These are phyloP conservation scores for Cloeon dipterum DNA, from an alignment of 2,888 invertebrate species.

Conservation along the genomic window DNA sequence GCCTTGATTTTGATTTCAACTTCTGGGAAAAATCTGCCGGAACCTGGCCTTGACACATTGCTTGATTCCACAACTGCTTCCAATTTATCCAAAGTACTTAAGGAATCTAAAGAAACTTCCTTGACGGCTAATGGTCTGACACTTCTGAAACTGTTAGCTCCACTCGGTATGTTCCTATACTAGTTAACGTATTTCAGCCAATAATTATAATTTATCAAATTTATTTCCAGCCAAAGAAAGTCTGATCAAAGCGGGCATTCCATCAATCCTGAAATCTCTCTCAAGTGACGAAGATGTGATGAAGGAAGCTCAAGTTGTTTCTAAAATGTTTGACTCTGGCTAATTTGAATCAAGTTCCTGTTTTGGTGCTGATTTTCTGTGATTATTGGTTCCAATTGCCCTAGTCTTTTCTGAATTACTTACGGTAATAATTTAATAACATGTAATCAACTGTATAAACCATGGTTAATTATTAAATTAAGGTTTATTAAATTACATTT, in stretches of 20 bases:
- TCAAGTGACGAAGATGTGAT: neutral
- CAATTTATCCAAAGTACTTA: neutral
- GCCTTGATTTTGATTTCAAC: constrained; percentile 38
- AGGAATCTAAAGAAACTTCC: neutral
- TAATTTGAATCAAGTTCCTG: no score
- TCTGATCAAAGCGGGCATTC: neutral
- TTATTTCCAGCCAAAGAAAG: neutral
- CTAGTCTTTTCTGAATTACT: no score
- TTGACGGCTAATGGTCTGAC: neutral
- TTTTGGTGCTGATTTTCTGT: no score
- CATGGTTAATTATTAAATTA: no score
- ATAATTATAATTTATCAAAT: neutral
- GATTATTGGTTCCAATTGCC: no score
- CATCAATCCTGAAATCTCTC: neutral
- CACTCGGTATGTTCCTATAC: neutral
- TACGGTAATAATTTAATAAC: no score
- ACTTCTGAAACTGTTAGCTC: neutral
- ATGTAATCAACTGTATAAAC: no score
- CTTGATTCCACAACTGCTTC: neutral
- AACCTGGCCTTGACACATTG: constrained; percentile 8
- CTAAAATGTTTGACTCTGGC: neutral
- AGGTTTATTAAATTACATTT: no score
- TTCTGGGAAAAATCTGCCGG: constrained; percentile 13
- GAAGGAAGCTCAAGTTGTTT: neutral
- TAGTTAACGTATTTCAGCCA: neutral